Conservation (phyloP, 1,140 invertebrate species). For the Heliconius melpomene region DNA sequence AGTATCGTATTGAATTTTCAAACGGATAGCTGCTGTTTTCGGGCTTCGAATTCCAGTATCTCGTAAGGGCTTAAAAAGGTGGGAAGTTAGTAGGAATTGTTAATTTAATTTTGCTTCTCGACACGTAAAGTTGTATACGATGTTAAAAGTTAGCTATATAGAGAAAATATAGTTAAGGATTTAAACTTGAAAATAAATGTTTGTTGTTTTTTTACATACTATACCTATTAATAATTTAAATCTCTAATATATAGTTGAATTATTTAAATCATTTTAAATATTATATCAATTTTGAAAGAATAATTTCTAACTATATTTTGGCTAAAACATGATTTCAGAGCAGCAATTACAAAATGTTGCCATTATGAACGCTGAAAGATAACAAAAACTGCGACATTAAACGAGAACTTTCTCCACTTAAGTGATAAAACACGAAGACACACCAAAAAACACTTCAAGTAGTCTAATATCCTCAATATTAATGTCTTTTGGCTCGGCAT, state of each 20-base stretch:
- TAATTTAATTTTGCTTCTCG: slow-evolving; percentile 78
- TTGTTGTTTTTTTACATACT: not conserved
- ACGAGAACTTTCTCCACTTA: slow-evolving; percentile 48
- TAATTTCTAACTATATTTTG: not conserved
- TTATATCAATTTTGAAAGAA: not conserved
- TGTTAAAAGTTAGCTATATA: slow-evolving; percentile 63
- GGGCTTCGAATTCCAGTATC: slow-evolving; percentile 62
- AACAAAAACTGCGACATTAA: slow-evolving; percentile 40
- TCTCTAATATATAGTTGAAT: too few relatives aligned
- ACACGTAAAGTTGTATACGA: slow-evolving; percentile 76
- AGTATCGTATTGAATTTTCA: slow-evolving; percentile 71
- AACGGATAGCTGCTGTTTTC: slow-evolving; percentile 60
- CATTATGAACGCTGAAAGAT: slow-evolving; percentile 30
- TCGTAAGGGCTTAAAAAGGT: slow-evolving; percentile 58
- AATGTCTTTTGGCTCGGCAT: slow-evolving; percentile 75
- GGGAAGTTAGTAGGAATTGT: slow-evolving; percentile 68
- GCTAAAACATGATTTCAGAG: not conserved
- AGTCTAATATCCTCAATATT: slow-evolving; percentile 78
- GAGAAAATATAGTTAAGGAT: slow-evolving; percentile 54
- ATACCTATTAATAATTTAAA: too few relatives aligned
- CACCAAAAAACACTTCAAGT: slow-evolving; percentile 69
- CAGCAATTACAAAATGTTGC: slow-evolving; percentile 6
- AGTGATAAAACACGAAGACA: slow-evolving; percentile 77
- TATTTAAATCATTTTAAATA: not conserved
- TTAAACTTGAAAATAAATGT: slow-evolving; percentile 8